Evolutionary conservation across 2,888 invertebrate genomes (phyloP).

Genomic region (Synanthedon andrenaeformis): DNA sequence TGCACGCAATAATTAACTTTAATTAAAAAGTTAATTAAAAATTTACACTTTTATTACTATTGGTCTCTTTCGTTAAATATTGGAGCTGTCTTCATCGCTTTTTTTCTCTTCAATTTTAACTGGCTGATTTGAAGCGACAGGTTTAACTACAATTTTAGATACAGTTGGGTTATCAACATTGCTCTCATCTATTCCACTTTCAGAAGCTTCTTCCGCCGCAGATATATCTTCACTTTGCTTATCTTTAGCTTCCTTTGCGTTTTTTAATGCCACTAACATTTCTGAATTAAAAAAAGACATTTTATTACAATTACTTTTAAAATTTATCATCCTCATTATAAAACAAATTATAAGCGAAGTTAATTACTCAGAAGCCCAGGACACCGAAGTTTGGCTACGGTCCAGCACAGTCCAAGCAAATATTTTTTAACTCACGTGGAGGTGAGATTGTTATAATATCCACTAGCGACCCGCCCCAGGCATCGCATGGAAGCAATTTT

Average conservation of each 20-base stretch:
- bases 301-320: background rate
- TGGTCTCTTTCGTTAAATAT: no score
- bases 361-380: no score
- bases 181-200: background rate
- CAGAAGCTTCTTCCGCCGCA: background rate
- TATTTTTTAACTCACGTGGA: no score
- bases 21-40: no score
- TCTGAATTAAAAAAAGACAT: conserved; percentile 23
- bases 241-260: conserved; percentile 41
- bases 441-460: no score
- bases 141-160: background rate
- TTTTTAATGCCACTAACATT: conserved; percentile 44
- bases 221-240: background rate
- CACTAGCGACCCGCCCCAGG: no score
- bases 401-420: no score
- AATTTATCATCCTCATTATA: background rate
- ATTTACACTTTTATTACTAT: no score
- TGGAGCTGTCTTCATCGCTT: background rate
- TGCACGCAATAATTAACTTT: no score
- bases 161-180: background rate
- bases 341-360: no score
- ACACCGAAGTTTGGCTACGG: no score
- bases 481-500: no score
- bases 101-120: background rate
- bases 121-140: background rate